phyloP scores from a whole-genome alignment of 1,140 invertebrate species.

The Zaprionus tsacasi region DNA sequence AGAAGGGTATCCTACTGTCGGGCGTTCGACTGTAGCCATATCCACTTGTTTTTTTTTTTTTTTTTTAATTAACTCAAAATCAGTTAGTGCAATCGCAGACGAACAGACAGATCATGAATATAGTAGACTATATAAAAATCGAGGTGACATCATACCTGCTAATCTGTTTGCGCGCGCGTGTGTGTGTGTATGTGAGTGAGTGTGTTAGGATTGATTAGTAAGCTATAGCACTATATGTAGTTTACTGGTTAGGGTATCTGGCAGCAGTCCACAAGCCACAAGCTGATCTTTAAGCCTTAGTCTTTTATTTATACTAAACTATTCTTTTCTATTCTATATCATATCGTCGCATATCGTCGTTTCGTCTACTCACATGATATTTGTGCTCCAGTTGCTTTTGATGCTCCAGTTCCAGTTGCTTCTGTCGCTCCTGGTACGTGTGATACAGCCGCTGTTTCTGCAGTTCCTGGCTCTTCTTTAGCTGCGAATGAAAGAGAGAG shows the following conservation, averaged over 20 bases:
- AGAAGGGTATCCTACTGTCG: too few species aligned
- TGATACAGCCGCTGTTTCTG: conserved; percentile 95
- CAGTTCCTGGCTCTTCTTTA: conserved; percentile 95
- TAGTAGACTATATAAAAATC: neutral
- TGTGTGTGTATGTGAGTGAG: neutral
- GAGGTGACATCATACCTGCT: conserved; percentile 3
- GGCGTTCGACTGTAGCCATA: too few species aligned
- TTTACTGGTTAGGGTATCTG: neutral
- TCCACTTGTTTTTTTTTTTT: too few species aligned
- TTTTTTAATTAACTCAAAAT: too few species aligned
- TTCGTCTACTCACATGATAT: conserved; percentile 88
- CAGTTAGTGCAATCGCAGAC: too few species aligned
- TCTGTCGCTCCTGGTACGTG: conserved; percentile 94
- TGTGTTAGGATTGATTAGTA: neutral
- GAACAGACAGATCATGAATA: neutral
- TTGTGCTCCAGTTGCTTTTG: conserved; percentile 95
- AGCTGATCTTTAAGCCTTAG: neutral
- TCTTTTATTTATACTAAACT: neutral
- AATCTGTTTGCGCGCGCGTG: neutral
- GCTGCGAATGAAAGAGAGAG: conserved; percentile 86
- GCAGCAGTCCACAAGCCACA: neutral
- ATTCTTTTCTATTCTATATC: too few species aligned
- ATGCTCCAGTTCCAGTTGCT: conserved; percentile 94
- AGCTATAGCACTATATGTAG: neutral
- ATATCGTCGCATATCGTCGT: neutral